These are phyloP conservation scores for Sprattus sprattus DNA, from an alignment of 2,113 vertebrate species.

Conservation along the genomic window DNA sequence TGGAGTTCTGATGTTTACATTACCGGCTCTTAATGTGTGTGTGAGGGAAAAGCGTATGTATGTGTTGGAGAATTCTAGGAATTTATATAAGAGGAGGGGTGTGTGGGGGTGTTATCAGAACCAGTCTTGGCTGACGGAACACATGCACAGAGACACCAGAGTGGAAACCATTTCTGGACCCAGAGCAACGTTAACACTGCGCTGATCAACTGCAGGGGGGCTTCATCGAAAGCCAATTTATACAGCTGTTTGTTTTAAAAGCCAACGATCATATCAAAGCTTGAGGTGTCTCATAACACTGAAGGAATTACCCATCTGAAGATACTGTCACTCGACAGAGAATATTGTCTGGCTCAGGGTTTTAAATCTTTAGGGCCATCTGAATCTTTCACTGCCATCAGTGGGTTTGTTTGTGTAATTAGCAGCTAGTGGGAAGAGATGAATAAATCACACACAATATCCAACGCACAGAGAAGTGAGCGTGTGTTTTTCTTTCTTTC, in stretches of 20 bases:
- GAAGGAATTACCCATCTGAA: not conserved
- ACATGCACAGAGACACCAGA: constrained; percentile 27
- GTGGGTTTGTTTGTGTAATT: not conserved
- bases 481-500: not conserved
- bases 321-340: not conserved
- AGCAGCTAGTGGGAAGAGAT: not conserved
- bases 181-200: not conserved
- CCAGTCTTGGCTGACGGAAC: constrained; percentile 59
- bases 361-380: not conserved
- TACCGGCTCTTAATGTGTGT: not conserved
- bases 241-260: not conserved
- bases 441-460: too few species aligned
- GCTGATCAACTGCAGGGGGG: not conserved
- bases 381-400: not conserved
- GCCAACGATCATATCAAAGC: not conserved
- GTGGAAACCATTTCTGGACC: constrained; percentile 22
- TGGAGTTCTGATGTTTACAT: not conserved
- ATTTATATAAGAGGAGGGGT: constrained; percentile 53
- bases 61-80: constrained; percentile 54
- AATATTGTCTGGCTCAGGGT: not conserved
- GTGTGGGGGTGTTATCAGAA: constrained; percentile 54
- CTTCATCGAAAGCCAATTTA: not conserved
- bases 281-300: not conserved
- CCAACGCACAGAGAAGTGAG: not conserved
- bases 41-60: not conserved